Percentiles rank a stretch among this genome's conserved stretches.
Conservation (phyloP, 2,113 vertebrate genomes). For the Hemichromis elongatus region DNA sequence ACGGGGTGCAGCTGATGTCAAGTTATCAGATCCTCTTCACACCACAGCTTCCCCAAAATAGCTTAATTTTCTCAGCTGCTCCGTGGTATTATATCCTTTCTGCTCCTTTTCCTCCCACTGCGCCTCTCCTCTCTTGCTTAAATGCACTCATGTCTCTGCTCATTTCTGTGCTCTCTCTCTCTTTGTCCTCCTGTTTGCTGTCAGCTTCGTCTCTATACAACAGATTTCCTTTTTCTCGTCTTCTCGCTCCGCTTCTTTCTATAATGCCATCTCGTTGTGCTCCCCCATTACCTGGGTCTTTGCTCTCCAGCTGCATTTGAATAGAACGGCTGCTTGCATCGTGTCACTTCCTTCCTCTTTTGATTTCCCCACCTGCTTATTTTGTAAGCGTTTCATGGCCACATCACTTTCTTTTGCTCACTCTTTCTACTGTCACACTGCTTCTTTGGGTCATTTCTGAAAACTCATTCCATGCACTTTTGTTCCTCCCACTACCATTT, state of each 20-base stretch:
- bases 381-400: not conserved
- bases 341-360: not conserved
- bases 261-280: not conserved
- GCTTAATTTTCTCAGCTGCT: not conserved
- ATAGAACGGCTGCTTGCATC: not conserved
- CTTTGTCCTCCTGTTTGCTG: not conserved
- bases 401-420: not conserved
- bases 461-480: not conserved
- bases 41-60: not conserved
- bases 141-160: not conserved
- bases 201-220: not conserved
- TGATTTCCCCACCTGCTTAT: not conserved
- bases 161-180: not conserved
- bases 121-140: not conserved
- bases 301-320: not conserved
- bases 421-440: not conserved
- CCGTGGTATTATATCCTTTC: not conserved
- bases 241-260: not conserved
- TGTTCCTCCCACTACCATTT: not conserved
- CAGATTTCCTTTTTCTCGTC: not conserved
- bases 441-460: not conserved
- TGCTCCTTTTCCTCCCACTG: not conserved
- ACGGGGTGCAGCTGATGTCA: not conserved
- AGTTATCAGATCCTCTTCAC: not conserved
- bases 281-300: not conserved